These are phyloP conservation scores for Coboldia fuscipes DNA, from an alignment of 1,140 invertebrate genomes.

Conservation along the genomic window DNA sequence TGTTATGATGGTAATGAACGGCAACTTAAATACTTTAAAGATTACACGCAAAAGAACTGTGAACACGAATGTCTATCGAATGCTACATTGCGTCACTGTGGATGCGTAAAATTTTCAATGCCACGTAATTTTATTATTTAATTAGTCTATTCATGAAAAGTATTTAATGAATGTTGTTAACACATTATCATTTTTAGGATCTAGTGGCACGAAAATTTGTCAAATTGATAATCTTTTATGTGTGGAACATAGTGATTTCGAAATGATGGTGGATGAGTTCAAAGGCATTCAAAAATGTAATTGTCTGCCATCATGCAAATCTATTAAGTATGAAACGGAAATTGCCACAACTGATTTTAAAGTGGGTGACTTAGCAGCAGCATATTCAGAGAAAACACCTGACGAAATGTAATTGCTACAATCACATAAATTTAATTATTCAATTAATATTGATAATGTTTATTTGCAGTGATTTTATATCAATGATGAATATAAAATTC, in stretches of 20 bases:
- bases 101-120: constrained; percentile 44
- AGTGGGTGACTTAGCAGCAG: constrained; percentile 39
- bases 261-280: constrained; percentile 7
- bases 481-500: too few species aligned
- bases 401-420: too few species aligned
- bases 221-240: constrained; percentile 12
- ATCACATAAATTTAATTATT: too few species aligned
- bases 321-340: constrained; percentile 39
- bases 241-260: background rate
- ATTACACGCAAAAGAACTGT: constrained; percentile 55
- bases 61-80: constrained; percentile 53
- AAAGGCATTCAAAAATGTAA: constrained; percentile 22
- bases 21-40: constrained; percentile 33
- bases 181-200: constrained; percentile 15
- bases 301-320: constrained; percentile 41
- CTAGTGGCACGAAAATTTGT: constrained; percentile 8
- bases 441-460: too few species aligned
- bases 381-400: too few species aligned
- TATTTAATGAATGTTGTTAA: constrained; percentile 17
- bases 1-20: constrained; percentile 39
- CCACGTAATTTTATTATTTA: constrained; percentile 27
- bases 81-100: constrained; percentile 38
- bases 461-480: too few species aligned
- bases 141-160: constrained; percentile 9
- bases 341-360: constrained; percentile 40